Base-by-base conservation (phyloP, 2,888 invertebrate species). In the Thecophora atra region DNA sequence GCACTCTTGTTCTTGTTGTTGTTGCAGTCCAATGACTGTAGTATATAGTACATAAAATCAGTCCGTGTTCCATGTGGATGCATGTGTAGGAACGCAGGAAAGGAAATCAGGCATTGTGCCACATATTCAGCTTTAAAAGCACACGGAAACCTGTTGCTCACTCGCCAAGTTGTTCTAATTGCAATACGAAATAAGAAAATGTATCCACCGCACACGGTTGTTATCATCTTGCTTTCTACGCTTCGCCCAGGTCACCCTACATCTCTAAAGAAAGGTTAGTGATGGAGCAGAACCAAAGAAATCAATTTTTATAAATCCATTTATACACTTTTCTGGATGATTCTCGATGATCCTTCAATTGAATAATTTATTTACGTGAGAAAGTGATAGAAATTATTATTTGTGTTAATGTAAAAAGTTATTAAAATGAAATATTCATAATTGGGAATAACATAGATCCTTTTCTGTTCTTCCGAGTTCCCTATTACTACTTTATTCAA, bases 81-180 rank as follows among this genome's bases (percentile, higher is more conserved):
- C n/a, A 51, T 13, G 51, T 7, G 60, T 15, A 60, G 17, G 60
- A 19, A 24, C 24, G 64, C 64, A 64, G 64, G 42, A 64, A 42
- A n/a, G 64, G 26, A 42, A 64, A 64, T 64, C 64, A 64, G 64
- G 24, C 70, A 70, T 60, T 60, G 70, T 28, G 60, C 30, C 60
- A 62, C 62, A 70, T 19, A 60, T 70, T 51, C 58, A 26, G 0
- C 58, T n/a, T 24, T 21, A 44, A 54, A 42, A 71, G 64, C 68
- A 72, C 73, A 21, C 54, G 71, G 62, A 67, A 67, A 67, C 67
- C 67, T 67, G 67, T 56, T 67, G 67, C 26, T 37, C 30, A 30
- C 1, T 37, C 37, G 37, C 30, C 37, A 62, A 62, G 62, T 30
- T 5, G 37, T 58, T 58, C 58, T 58, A 58, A 58, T 58, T 58